Evolutionary conservation across 2,113 vertebrate species (phyloP), one percentile per base, ranked within the genome.

Genomic region (Sorex fumeus): DNA sequence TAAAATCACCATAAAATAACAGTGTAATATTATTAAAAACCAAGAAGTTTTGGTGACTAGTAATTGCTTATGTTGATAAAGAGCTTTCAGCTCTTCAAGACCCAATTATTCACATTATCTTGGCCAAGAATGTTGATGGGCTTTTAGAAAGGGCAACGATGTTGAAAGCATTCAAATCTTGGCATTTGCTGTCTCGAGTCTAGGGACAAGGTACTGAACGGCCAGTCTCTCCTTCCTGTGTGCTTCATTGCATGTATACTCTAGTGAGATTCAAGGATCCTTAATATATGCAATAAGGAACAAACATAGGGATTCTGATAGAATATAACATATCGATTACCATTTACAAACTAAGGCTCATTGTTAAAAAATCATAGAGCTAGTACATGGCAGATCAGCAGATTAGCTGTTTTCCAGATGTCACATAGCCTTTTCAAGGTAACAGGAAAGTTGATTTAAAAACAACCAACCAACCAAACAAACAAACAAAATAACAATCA

Each of bases 21-120:
- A 62, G 80, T 88, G 85, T 62, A 67, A 36, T 69, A 60, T 3
- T 27, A 30, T 30, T 8, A 75, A 2, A 40, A 47, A 70, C 23
- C 2, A 60, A 27, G 28, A 60, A 32, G 67, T 15, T 72, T 27
- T 50, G 28, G 25, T 72, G 60, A 84, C 50, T 64, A 83, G 71
- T 34, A 76, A 60, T 69, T 93, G 62, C 53, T 93, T 76, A 67
- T 8, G n/a, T 78, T 43, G 72, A 25, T 45, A 84, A 84, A 57
- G 53, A n/a, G 43, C 10, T 62, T 71, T 32, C 60, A 2, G 27
- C 18, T 80, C 77, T 91, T 40, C 53, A 93, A 77, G 86, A 21
- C 10, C 32, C 6, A 62, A n/a, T 84, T 75, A 69, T 71, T 47
- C 1, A 40, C 45, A 67, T 45, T 32, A 43, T 45, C 16, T 70